Percentiles rank a stretch among this genome's conserved stretches.
These are phyloP conservation scores for Andrena haemorrhoa DNA, from an alignment of 2,888 invertebrate species.

Conservation along the genomic window DNA sequence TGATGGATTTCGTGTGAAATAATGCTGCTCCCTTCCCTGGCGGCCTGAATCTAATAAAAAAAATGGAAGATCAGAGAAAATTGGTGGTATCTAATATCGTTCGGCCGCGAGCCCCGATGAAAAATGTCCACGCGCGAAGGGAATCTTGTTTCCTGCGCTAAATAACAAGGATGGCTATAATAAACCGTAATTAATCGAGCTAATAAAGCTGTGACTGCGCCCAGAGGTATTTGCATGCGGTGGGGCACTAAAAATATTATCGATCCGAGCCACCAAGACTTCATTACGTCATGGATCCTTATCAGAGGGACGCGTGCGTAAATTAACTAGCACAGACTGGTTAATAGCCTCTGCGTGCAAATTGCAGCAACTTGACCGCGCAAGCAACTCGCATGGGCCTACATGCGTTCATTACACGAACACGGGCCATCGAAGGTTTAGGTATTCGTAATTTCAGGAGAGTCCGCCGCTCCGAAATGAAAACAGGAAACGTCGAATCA, in stretches of 20 bases:
- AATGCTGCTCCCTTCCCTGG: not conserved
- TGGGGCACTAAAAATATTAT: constrained; percentile 21
- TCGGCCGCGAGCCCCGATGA: not conserved
- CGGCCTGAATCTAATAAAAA: not conserved
- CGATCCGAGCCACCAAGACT: not conserved
- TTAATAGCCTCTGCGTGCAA: constrained; percentile 23
- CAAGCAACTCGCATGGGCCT: not conserved
- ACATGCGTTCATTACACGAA: not conserved
- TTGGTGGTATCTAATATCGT: not conserved
- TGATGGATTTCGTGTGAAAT: not conserved
- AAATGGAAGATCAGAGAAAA: not conserved
- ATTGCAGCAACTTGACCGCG: constrained; percentile 2
- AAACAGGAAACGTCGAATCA: no score
- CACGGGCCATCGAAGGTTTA: not conserved
- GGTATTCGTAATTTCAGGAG: no score
- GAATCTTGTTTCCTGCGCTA: not conserved
- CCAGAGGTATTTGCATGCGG: constrained; percentile 1
- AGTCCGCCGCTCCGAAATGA: no score
- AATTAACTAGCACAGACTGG: constrained; percentile 11
- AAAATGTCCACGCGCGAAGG: not conserved
- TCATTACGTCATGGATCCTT: constrained; percentile 20
- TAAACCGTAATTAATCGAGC: constrained; percentile 2
- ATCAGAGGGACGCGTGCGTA: not conserved
- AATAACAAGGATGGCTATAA: not conserved
- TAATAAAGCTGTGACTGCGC: constrained; percentile 15